Conservation (phyloP, 2,797 vertebrate genomes). For the Synanceia verrucosa region DNA sequence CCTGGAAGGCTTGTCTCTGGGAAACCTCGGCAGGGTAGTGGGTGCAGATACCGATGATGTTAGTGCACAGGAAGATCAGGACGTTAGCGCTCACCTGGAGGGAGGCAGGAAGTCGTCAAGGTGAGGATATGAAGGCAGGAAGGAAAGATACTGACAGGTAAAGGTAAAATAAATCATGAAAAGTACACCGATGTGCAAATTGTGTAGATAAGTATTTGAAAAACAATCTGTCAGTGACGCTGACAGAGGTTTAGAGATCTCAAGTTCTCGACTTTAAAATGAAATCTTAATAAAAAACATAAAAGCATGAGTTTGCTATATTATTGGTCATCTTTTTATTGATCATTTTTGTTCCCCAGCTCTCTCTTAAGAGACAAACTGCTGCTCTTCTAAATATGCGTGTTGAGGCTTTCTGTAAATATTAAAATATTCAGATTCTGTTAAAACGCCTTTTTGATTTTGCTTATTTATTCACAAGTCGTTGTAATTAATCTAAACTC, state of each 20-base stretch:
- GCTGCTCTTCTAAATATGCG: neutral
- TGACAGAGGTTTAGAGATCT: neutral
- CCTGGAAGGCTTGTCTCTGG: constrained; percentile 96
- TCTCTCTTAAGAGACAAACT: constrained; percentile 5
- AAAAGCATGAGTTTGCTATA: constrained; percentile 4
- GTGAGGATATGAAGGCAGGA: neutral
- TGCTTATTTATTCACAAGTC: neutral
- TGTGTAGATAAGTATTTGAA: neutral
- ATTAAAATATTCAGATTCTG: neutral
- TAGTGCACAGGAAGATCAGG: constrained; percentile 94
- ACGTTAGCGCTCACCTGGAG: constrained; percentile 84
- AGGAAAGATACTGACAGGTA: neutral
- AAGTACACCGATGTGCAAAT: neutral
- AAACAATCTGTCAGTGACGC: neutral
- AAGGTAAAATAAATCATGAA: neutral
- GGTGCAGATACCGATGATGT: constrained; percentile 94
- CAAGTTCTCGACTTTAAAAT: neutral
- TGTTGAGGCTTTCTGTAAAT: neutral
- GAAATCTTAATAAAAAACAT: neutral
- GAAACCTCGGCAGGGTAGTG: constrained; percentile 96
- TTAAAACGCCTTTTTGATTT: neutral
- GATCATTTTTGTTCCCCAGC: neutral
- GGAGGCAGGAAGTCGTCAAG: neutral
- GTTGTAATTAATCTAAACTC: neutral
- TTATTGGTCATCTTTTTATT: constrained; percentile 9